phyloP scores from a whole-genome alignment of 2,888 invertebrate species.

The Zootermopsis nevadensis region DNA sequence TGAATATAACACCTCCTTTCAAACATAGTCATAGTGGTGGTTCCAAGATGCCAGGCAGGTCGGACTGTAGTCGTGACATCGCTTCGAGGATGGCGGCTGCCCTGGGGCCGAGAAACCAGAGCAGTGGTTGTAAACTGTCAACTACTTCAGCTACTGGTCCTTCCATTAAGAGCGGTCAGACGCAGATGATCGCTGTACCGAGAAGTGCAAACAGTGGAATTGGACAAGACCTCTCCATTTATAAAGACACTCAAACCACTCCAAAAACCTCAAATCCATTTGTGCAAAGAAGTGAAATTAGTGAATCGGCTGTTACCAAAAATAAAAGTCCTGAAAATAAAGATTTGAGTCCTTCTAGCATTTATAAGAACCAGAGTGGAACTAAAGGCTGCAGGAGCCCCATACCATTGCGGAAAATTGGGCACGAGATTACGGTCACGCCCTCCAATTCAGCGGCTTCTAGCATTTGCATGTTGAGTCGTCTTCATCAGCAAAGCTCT shows the following conservation, averaged over 20 bases:
- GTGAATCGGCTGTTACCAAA: background rate
- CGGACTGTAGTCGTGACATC: background rate
- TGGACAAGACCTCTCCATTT: background rate
- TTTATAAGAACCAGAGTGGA: slow-evolving; percentile 29
- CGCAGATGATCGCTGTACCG: background rate
- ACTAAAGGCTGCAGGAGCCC: slow-evolving; percentile 20
- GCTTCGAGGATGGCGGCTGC: background rate
- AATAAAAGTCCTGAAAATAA: background rate
- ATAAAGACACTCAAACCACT: background rate
- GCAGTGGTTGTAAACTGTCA: background rate
- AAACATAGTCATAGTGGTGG: background rate
- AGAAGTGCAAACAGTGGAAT: background rate
- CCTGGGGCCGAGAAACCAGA: background rate
- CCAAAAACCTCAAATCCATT: background rate
- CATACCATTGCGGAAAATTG: slow-evolving; percentile 31
- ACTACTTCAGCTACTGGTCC: background rate
- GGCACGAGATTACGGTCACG: slow-evolving; percentile 45
- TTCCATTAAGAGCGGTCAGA: background rate
- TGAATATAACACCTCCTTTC: background rate
- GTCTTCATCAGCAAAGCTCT: slow-evolving; percentile 20
- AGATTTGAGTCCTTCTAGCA: background rate
- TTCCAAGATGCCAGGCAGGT: background rate
- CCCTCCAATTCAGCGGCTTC: slow-evolving; percentile 25
- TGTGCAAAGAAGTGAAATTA: background rate
- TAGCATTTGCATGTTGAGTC: slow-evolving; percentile 31